A percentile compares a stretch with the other conserved stretches of the same genome.
Conservation (phyloP, 1,140 invertebrate species). For the Achatina immaculata region DNA sequence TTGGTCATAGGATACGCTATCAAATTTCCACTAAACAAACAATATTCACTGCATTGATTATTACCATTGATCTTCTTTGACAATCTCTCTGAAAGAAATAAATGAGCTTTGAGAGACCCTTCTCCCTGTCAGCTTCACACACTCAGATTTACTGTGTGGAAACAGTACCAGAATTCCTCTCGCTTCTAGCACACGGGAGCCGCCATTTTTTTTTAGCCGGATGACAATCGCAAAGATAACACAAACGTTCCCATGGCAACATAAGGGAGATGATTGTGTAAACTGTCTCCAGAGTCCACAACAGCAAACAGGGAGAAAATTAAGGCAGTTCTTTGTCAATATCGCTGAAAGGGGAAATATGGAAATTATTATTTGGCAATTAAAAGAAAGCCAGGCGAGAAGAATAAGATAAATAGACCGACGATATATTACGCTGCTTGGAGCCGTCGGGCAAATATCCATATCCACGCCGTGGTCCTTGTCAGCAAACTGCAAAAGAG, state of each 20-base stretch:
- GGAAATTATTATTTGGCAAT: slow-evolving; percentile 28
- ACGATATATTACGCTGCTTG: neutral
- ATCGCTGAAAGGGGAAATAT: neutral
- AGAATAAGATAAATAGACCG: neutral
- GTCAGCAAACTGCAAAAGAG: too few relatives aligned
- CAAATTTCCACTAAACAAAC: too few relatives aligned
- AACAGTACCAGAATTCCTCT: neutral
- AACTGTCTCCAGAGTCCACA: slow-evolving; percentile 15
- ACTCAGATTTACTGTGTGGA: too few relatives aligned
- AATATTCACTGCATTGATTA: too few relatives aligned
- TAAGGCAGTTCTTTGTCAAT: slow-evolving; percentile 16
- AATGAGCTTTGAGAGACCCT: too few relatives aligned
- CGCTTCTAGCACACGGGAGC: neutral
- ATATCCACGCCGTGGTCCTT: too few relatives aligned
- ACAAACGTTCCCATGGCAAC: slow-evolving; percentile 26
- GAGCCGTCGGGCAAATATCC: too few relatives aligned
- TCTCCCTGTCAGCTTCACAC: neutral
- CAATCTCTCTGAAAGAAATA: too few relatives aligned
- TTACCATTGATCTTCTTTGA: too few relatives aligned
- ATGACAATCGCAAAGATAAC: slow-evolving; percentile 30
- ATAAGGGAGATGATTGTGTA: neutral
- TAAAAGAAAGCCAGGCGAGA: slow-evolving; percentile 6
- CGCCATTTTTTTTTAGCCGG: slow-evolving; percentile 13
- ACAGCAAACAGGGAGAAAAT: slow-evolving; percentile 21
- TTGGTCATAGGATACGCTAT: too few relatives aligned